Evolutionary conservation across 2,797 vertebrate species (phyloP).

Genomic region (Galago senegalensis): DNA sequence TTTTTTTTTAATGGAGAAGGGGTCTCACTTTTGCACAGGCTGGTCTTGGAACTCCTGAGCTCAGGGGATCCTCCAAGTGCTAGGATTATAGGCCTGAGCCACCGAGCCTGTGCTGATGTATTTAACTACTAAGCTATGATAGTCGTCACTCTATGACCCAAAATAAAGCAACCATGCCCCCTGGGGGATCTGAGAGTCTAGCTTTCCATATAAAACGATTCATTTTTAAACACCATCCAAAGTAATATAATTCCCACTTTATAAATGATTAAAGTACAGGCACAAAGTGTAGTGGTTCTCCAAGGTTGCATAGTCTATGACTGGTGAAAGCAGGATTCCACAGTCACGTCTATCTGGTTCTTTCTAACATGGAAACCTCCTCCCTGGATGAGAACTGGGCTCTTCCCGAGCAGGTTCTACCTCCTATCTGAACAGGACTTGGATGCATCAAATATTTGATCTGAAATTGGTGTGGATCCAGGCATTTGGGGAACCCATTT

Average conservation of each 20-base stretch:
- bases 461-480: slow-evolving; percentile 30
- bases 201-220: background rate
- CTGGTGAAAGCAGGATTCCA: background rate
- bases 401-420: background rate
- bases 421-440: background rate
- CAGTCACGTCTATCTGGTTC: background rate
- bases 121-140: slow-evolving; percentile 4
- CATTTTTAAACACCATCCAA: slow-evolving; percentile 40
- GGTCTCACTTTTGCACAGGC: too few species aligned
- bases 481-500: slow-evolving; percentile 64
- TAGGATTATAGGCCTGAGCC: too few species aligned
- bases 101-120: background rate
- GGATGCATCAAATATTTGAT: background rate
- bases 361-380: slow-evolving; percentile 18
- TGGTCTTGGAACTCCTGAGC: too few species aligned
- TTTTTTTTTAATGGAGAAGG: too few species aligned
- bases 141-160: background rate
- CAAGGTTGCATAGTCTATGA: background rate
- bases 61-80: too few species aligned
- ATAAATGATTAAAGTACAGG: slow-evolving; percentile 44
- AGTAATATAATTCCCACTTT: background rate
- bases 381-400: background rate
- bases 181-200: background rate
- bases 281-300: slow-evolving; percentile 3
- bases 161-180: slow-evolving; percentile 7